Conservation (phyloP, 2,888 invertebrate genomes). For the Epiblema foenella region DNA sequence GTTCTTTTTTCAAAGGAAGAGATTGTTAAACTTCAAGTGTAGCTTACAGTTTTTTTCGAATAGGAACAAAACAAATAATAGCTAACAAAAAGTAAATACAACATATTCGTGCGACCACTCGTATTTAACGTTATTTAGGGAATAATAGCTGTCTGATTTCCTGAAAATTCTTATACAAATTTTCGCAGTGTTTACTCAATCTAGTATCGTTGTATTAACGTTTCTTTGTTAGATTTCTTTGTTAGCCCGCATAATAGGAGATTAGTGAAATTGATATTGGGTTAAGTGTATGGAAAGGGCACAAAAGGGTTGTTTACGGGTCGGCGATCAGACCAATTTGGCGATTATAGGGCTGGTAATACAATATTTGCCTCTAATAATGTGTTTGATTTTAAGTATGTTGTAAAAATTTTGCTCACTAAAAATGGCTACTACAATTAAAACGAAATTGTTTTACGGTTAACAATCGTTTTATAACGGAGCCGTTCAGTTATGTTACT, state of each 20-base stretch:
- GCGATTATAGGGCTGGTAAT: constrained; percentile 5
- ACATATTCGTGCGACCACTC: too few relatives aligned
- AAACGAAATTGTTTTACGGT: too few relatives aligned
- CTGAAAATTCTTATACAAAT: not conserved
- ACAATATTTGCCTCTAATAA: constrained; percentile 11
- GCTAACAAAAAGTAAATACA: too few relatives aligned
- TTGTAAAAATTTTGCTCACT: too few relatives aligned
- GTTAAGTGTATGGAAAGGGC: constrained; percentile 6
- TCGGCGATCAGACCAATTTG: constrained; percentile 16
- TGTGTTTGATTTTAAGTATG: not conserved
- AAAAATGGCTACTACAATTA: too few relatives aligned
- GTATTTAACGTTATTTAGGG: too few relatives aligned
- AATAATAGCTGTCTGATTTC: not conserved
- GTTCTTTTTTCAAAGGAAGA: too few relatives aligned
- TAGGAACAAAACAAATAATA: too few relatives aligned
- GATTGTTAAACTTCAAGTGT: too few relatives aligned
- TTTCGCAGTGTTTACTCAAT: constrained; percentile 7
- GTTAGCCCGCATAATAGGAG: constrained; percentile 4
- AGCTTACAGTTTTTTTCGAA: too few relatives aligned
- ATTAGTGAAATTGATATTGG: constrained; percentile 31
- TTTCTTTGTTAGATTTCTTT: constrained; percentile 12
- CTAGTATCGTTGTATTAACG: constrained; percentile 1
- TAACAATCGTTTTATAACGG: too few relatives aligned
- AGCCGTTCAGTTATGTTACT: too few relatives aligned
- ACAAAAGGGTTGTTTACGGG: constrained; percentile 30